Conservation (phyloP, 2,113 vertebrate species). For the Chitala chitala region DNA sequence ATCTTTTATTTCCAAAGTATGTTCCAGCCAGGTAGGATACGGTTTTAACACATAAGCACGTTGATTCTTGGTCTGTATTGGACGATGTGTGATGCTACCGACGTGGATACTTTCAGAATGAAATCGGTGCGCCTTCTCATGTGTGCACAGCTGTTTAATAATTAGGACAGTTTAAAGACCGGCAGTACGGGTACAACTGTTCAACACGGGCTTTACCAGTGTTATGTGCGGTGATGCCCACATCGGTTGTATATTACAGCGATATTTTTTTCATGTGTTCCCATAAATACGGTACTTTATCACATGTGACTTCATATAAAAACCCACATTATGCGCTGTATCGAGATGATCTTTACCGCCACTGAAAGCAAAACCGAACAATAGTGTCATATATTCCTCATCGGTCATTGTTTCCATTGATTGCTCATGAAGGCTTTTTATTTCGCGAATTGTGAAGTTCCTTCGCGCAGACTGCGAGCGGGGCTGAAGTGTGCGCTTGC, state of each 20-base stretch:
- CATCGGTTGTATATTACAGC: no score
- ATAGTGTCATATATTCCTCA: not conserved
- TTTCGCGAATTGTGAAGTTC: not conserved
- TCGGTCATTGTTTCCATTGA: constrained; percentile 12
- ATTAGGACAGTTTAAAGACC: not conserved
- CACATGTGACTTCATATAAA: not conserved
- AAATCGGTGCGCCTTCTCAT: not conserved
- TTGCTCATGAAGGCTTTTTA: not conserved
- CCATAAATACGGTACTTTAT: no score
- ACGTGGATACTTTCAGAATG: not conserved
- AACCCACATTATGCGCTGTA: no score
- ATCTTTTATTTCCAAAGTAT: constrained; percentile 99
- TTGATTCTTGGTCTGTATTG: constrained; percentile 18
- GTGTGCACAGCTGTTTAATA: not conserved
- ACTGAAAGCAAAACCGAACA: not conserved
- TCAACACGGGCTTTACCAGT: not conserved
- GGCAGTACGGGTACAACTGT: no score
- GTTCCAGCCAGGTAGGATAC: constrained; percentile 92
- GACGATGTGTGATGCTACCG: not conserved
- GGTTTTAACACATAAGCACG: constrained; percentile 7
- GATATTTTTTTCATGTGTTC: no score
- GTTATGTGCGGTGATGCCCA: not conserved
- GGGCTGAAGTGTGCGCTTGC: no score
- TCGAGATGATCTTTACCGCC: not conserved
- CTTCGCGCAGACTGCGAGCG: not conserved